phyloP scores from a whole-genome alignment of 1,140 invertebrate genomes.

The Pentalonia nigronervosa region DNA sequence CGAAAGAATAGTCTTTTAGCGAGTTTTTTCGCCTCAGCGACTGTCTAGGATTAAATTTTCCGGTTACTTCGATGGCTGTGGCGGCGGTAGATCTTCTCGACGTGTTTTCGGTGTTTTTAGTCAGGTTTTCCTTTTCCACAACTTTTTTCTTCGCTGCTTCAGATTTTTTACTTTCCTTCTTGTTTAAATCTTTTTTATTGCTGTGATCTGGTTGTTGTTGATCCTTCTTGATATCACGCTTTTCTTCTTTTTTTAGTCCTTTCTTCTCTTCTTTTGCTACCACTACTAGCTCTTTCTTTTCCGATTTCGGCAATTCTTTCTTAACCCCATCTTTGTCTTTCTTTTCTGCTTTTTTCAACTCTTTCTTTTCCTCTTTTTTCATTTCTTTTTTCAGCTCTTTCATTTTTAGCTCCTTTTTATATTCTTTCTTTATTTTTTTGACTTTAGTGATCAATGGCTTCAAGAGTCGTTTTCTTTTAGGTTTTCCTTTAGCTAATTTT shows the following conservation, averaged over 20 bases:
- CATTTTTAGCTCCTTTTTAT: constrained; percentile 29
- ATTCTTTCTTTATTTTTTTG: constrained; percentile 12
- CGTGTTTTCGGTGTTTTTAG: constrained; percentile 28
- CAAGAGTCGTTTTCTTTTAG: not conserved
- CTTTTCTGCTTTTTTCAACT: constrained; percentile 13
- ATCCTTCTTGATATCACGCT: constrained; percentile 21
- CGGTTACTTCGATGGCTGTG: not conserved
- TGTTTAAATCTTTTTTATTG: constrained; percentile 20
- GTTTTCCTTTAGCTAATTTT: not conserved
- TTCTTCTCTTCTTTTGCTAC: constrained; percentile 32
- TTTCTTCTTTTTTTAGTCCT: constrained; percentile 48
- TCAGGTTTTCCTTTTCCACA: constrained; percentile 35
- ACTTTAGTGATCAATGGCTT: not conserved
- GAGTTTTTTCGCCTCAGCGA: constrained; percentile 40
- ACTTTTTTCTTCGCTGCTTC: not conserved
- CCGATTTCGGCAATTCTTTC: not conserved
- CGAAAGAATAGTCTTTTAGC: constrained; percentile 43
- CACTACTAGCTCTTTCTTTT: not conserved
- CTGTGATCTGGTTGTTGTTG: not conserved
- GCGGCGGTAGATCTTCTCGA: not conserved
- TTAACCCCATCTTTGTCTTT: not conserved
- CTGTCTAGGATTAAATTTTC: constrained; percentile 29
- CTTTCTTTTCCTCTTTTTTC: constrained; percentile 38
- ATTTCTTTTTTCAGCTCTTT: constrained; percentile 29
- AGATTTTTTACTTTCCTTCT: not conserved